Evolutionary conservation across 2,888 invertebrate genomes (phyloP).

Genomic region (Platerodrilus igneus): DNA sequence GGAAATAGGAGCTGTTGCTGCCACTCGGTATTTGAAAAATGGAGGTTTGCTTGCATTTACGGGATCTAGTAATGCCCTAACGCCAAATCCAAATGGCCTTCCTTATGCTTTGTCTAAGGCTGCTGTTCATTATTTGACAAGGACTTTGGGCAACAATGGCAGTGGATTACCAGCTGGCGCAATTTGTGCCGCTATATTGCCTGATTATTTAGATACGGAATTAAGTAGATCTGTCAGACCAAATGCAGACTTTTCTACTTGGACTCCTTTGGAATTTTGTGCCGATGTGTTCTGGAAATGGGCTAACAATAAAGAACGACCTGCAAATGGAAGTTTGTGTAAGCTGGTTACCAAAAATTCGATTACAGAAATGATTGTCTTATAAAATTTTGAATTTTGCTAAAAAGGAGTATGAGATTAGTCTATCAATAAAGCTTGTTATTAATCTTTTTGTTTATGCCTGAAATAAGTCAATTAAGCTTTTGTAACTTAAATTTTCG

Average conservation of each 20-base stretch:
- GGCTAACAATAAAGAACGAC: slow-evolving; percentile 69
- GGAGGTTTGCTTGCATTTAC: slow-evolving; percentile 83
- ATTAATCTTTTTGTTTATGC: no score
- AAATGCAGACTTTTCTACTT: slow-evolving; percentile 78
- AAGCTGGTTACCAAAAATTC: slow-evolving; percentile 80
- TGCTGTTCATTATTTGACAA: slow-evolving; percentile 92
- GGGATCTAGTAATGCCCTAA: slow-evolving; percentile 83
- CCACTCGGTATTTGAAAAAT: slow-evolving; percentile 72
- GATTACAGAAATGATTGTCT: slow-evolving; percentile 56
- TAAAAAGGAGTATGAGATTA: no score
- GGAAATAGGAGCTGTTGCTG: slow-evolving; percentile 74
- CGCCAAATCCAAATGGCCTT: slow-evolving; percentile 69
- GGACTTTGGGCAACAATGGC: slow-evolving; percentile 73
- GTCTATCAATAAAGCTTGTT: no score
- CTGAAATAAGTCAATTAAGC: no score
- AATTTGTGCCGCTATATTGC: slow-evolving; percentile 77
- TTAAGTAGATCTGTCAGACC: slow-evolving; percentile 99
- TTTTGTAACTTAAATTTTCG: no score
- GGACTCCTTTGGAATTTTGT: slow-evolving; percentile 88
- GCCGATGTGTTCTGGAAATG: slow-evolving; percentile 84
- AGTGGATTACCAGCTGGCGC: slow-evolving; percentile 81
- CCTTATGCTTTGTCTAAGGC: slow-evolving; percentile 75
- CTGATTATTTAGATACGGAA: slow-evolving; percentile 93
- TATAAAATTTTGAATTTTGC: no score
- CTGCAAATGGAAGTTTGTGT: slow-evolving; percentile 75